A percentile compares a stretch with the other conserved stretches of the same genome.
Conservation (phyloP, 2,888 invertebrate genomes). For the Ceraclea dissimilis region DNA sequence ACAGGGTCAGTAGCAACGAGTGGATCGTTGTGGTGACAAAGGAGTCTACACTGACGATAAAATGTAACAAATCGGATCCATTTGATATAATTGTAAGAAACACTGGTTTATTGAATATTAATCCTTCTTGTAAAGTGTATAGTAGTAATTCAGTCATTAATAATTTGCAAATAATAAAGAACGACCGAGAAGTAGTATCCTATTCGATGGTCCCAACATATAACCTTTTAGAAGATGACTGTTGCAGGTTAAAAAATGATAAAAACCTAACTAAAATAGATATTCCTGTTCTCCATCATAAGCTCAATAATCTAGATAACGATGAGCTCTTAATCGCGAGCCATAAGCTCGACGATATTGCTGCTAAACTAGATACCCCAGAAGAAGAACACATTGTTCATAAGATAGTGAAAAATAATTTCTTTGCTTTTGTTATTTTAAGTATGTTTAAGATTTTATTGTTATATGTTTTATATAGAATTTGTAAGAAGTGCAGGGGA, state of each 20-base stretch:
- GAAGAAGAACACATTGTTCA: neutral
- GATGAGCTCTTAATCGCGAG: neutral
- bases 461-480: neutral
- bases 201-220: neutral
- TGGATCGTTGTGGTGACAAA: constrained; percentile 1
- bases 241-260: neutral
- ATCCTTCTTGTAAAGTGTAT: neutral
- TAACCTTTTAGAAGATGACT: neutral
- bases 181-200: neutral
- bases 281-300: neutral
- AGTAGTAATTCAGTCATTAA: neutral
- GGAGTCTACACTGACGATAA: neutral
- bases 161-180: neutral
- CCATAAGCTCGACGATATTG: constrained; percentile 2
- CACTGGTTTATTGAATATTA: neutral
- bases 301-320: neutral
- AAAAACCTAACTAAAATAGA: neutral
- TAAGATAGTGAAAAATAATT: neutral
- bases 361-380: neutral
- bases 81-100: neutral
- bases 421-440: neutral
- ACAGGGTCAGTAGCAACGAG: neutral
- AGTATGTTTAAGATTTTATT: neutral
- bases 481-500: neutral
- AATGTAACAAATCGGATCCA: neutral